phyloP scores from a whole-genome alignment of 2,113 vertebrate species.

The Arvicanthis niloticus region DNA sequence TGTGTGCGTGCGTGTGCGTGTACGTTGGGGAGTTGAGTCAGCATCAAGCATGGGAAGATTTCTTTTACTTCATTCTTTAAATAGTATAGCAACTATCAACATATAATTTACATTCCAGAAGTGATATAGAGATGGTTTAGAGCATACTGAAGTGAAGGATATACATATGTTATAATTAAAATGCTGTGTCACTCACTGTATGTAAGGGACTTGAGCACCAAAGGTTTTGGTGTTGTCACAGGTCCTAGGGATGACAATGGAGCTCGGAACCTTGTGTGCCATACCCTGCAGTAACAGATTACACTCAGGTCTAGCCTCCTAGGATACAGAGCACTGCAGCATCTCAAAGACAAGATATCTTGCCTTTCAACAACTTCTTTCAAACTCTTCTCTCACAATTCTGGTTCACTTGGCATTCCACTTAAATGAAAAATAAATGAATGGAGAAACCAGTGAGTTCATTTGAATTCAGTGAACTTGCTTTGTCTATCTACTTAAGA shows the following conservation, averaged over 20 bases:
- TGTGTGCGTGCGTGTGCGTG: too few species aligned
- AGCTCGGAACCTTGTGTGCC: not conserved
- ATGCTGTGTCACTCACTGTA: too few species aligned
- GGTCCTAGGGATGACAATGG: not conserved
- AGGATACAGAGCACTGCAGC: too few species aligned
- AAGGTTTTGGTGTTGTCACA: too few species aligned
- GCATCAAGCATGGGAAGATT: not conserved
- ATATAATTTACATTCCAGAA: not conserved
- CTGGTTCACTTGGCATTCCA: not conserved
- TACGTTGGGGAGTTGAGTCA: not conserved
- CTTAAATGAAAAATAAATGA: not conserved
- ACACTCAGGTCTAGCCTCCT: not conserved
- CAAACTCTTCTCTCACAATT: constrained; percentile 30
- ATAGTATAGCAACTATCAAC: not conserved
- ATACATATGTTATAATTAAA: not conserved
- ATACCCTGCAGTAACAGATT: not conserved
- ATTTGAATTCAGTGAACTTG: not conserved
- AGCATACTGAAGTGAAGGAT: not conserved
- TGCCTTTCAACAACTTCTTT: not conserved
- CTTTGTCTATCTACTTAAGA: not conserved
- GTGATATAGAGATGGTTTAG: not conserved
- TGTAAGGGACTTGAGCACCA: not conserved
- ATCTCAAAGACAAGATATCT: not conserved
- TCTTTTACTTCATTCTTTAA: not conserved
- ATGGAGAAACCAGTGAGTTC: not conserved